Evolutionary conservation across 2,888 invertebrate genomes (phyloP), one percentile per base, ranked within the genome.

Genomic region (Pseudococcus longispinus): DNA sequence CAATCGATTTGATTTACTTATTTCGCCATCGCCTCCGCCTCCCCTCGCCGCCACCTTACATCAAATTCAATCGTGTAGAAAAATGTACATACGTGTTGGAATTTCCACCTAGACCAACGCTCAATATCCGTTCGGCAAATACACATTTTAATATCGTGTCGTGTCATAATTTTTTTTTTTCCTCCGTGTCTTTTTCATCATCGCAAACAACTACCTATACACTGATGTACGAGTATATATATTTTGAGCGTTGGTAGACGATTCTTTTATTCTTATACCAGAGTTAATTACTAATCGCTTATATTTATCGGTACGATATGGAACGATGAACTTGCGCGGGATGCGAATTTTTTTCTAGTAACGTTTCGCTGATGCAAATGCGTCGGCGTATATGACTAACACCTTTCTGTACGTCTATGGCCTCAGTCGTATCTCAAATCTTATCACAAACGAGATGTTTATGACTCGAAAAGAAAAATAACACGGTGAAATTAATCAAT

Each of bases 1-100:
- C 18, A 80, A 80, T 29, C 77, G 77, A 80, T 42, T 80, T 80
- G 77, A 80, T 80, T 80, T 42, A 80, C 77, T 80, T 80, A 80
- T 80, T 80, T 80, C 42, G 74, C 74, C 18, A 74, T 74, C 23
- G 9, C 65, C 60, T 20, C 70, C 26, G 4, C 29, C 29, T 20
- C 26, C 29, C 29, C 29, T 9, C 32, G 15, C 29, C 18, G 4
- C 5, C 70, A 6, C 4, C 13, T 13, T 26, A 11, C 26, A 8
- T 9, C 29, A 9, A 74, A 29, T n/a, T 37, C 77, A 6, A 15
- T 23, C 15, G 37, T 37, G 9, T 37, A 37, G 9, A 37, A 70
- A 55, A 55, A 55, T n/a, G n/a, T 26, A 9, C n/a, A 23, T 77
- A 77, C 77, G 77, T 77, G 77, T n/a, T 23, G 77, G 77, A 80